A percentile compares a stretch with the other conserved stretches of the same genome.
Evolutionary conservation across 2,797 vertebrate species (phyloP).

Genomic region (Furcifer pardalis): DNA sequence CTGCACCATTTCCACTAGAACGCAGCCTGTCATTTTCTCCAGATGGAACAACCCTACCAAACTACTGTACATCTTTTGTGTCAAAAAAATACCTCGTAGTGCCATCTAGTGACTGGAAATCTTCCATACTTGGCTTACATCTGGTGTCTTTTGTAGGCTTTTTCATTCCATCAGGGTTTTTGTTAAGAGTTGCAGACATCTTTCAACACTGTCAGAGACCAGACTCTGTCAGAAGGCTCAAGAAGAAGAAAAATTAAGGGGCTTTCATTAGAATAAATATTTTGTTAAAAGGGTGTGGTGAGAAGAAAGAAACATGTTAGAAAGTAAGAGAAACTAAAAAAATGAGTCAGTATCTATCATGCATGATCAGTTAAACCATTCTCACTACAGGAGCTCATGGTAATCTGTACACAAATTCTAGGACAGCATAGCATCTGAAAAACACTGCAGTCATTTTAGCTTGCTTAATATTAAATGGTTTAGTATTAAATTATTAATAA

Average conservation of each 20-base stretch:
- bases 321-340: background rate
- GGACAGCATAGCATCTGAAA: background rate
- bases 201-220: background rate
- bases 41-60: background rate
- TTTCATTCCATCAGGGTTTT: background rate
- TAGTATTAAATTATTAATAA: background rate
- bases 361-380: background rate
- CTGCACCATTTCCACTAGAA: background rate
- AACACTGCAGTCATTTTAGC: background rate
- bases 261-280: background rate
- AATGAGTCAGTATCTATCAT: background rate
- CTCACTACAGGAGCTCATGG: background rate
- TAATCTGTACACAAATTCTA: background rate
- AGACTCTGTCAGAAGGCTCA: background rate
- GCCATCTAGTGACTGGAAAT: conserved; percentile 14
- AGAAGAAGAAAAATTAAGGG: background rate
- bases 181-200: background rate
- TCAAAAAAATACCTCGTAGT: conserved; percentile 6
- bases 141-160: background rate
- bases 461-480: background rate
- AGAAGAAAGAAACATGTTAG: background rate
- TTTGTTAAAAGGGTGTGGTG: background rate
- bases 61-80: background rate
- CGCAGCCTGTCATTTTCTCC: background rate
- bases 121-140: background rate